Evolutionary conservation across 2,797 vertebrate species (phyloP).

Genomic region (Pantherophis alleghaniensis): DNA sequence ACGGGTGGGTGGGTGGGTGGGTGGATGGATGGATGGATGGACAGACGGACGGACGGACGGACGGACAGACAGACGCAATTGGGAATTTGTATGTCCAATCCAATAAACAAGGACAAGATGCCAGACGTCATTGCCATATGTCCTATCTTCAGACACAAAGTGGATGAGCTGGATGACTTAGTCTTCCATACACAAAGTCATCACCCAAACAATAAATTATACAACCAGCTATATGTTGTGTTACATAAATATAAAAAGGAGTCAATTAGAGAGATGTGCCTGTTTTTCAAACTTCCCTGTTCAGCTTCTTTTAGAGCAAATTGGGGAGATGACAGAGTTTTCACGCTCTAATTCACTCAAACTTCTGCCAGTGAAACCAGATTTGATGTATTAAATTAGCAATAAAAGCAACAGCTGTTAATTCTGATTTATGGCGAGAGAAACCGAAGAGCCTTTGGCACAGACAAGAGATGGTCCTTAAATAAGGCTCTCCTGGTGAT

Average conservation of each 20-base stretch:
- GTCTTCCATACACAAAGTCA: background rate
- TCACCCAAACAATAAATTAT: background rate
- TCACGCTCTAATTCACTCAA: background rate
- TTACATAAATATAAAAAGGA: background rate
- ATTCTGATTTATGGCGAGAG: slow-evolving; percentile 13
- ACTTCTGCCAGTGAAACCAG: slow-evolving; percentile 4
- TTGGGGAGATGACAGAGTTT: background rate
- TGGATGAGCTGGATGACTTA: background rate
- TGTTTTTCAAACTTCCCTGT: accelerated
- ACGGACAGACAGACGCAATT: background rate
- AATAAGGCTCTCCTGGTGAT: background rate
- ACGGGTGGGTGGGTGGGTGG: too few relatives aligned
- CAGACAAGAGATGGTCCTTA: background rate
- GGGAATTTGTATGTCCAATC: background rate
- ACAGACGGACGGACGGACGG: accelerated
- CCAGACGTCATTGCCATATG: background rate
- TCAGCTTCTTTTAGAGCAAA: slow-evolving; percentile 2
- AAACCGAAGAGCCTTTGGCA: slow-evolving; percentile 22
- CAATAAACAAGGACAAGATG: background rate
- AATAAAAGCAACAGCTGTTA: background rate
- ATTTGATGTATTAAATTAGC: slow-evolving; percentile 29
- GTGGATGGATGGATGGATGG: too few relatives aligned
- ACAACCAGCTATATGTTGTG: background rate
- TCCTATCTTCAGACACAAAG: background rate
- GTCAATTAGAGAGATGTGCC: background rate